A percentile compares a stretch with the other conserved stretches of the same genome.
These are phyloP conservation scores for Helarctos malayanus DNA, from an alignment of 2,797 vertebrate genomes.

Conservation along the genomic window DNA sequence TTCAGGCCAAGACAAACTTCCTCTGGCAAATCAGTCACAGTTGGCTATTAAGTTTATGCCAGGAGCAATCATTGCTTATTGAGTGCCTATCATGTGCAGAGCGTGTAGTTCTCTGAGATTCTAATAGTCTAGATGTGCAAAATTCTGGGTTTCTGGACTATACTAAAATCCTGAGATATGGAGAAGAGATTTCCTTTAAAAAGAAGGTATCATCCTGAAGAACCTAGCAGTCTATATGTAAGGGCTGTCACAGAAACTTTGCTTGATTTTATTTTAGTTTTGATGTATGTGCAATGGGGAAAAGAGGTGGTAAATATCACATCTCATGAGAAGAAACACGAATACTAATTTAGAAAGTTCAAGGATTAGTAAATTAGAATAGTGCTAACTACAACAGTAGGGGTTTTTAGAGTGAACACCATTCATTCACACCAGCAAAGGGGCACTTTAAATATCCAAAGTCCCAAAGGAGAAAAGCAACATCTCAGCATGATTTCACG, in stretches of 20 bases:
- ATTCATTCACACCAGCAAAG: not conserved
- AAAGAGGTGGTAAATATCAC: not conserved
- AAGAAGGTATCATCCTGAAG: not conserved
- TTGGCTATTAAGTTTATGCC: not conserved
- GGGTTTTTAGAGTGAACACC: not conserved
- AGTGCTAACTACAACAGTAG: not conserved
- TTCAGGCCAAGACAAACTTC: not conserved
- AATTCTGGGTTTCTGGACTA: not conserved
- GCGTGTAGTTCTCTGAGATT: not conserved
- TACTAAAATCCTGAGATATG: not conserved
- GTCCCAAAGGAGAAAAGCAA: not conserved
- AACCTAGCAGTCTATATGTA: not conserved
- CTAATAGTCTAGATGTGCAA: not conserved
- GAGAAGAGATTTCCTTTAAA: not conserved
- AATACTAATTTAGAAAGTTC: slow-evolving; percentile 40
- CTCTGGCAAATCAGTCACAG: not conserved
- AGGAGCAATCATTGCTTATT: not conserved
- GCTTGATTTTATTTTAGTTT: not conserved
- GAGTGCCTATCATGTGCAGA: not conserved
- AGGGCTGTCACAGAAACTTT: not conserved
- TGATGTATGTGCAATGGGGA: not conserved
- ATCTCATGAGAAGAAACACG: not conserved
- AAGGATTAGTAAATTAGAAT: not conserved
- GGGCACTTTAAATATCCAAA: not conserved
- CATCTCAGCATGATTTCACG: not conserved